Evolutionary conservation across 2,797 vertebrate species (phyloP).

Genomic region (Esox lucius): DNA sequence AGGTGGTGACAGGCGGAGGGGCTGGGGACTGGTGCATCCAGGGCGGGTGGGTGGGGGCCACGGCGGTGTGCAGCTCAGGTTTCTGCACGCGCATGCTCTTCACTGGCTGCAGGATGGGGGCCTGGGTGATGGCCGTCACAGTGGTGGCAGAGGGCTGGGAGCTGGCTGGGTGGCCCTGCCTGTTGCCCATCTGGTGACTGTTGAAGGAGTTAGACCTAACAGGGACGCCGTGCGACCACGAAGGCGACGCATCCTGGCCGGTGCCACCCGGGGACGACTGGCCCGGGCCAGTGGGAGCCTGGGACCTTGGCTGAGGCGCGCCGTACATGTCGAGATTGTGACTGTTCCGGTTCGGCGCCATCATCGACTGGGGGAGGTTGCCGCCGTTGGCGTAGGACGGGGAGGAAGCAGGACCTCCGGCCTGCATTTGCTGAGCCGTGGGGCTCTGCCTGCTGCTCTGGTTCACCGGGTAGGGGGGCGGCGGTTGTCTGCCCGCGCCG

Average conservation of each 20-base stretch:
- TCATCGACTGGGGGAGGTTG: slow-evolving; percentile 83
- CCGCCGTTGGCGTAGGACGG: slow-evolving; percentile 86
- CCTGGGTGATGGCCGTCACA: slow-evolving; percentile 92
- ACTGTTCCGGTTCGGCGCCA: slow-evolving; percentile 90
- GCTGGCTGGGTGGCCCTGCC: slow-evolving; percentile 76
- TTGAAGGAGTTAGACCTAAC: slow-evolving; percentile 95
- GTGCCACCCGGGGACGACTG: slow-evolving; percentile 77
- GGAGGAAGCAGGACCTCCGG: slow-evolving; percentile 80
- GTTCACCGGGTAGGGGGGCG: slow-evolving; percentile 87
- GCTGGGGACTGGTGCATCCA: slow-evolving; percentile 81
- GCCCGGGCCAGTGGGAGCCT: slow-evolving; percentile 72
- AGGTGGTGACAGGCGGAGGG: slow-evolving; percentile 64
- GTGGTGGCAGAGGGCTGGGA: slow-evolving; percentile 93
- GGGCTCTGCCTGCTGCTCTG: slow-evolving; percentile 86
- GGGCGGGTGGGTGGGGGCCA: slow-evolving; percentile 92
- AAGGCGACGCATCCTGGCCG: slow-evolving; percentile 83
- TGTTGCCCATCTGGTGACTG: slow-evolving; percentile 78
- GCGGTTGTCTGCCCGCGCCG: slow-evolving; percentile 81
- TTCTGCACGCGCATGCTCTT: slow-evolving; percentile 95
- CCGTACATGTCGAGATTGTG: slow-evolving; percentile 93
- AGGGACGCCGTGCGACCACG: slow-evolving; percentile 82
- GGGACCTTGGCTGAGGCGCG: slow-evolving; percentile 82
- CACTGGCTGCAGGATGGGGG: slow-evolving; percentile 91
- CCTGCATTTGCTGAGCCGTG: slow-evolving; percentile 86
- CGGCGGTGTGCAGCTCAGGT: slow-evolving; percentile 92